These are phyloP conservation scores for Melitaea athalia DNA, from an alignment of 2,888 invertebrate species.

Conservation along the genomic window DNA sequence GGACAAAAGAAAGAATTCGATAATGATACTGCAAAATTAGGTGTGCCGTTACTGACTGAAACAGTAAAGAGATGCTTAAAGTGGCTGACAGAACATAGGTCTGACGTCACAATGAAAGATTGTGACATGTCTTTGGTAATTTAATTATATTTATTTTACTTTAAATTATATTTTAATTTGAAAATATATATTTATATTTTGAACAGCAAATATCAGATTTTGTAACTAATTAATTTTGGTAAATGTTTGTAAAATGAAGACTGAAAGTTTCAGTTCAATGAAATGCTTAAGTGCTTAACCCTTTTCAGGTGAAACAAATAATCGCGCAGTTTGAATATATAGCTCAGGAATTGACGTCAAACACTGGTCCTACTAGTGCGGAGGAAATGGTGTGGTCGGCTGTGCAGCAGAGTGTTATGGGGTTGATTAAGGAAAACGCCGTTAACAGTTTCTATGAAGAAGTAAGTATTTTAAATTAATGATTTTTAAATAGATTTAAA, in stretches of 20 bases:
- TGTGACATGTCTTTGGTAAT: constrained; percentile 62
- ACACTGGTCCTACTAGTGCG: constrained; percentile 47
- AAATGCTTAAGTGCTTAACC: background rate
- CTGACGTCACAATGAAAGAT: constrained; percentile 58
- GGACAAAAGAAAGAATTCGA: constrained; percentile 57
- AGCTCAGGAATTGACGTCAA: constrained; percentile 49
- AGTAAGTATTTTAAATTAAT: constrained; percentile 45
- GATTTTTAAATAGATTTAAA: too few species aligned
- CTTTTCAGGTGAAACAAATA: constrained; percentile 65
- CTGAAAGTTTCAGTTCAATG: background rate
- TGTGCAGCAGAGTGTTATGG: constrained; percentile 57
- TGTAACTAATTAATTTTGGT: too few species aligned
- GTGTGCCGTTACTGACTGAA: constrained; percentile 59
- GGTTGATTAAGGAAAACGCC: constrained; percentile 61
- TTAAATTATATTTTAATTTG: too few species aligned
- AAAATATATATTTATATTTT: too few species aligned
- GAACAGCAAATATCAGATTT: too few species aligned
- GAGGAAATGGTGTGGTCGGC: constrained; percentile 67
- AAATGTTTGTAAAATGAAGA: too few species aligned
- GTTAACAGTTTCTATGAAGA: constrained; percentile 61
- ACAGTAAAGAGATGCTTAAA: constrained; percentile 56
- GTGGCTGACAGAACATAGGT: constrained; percentile 63
- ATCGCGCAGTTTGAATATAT: constrained; percentile 68
- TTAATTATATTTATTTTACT: background rate
- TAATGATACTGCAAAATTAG: constrained; percentile 56